Conservation (phyloP, 2,888 invertebrate genomes). For the Unio pictorum region DNA sequence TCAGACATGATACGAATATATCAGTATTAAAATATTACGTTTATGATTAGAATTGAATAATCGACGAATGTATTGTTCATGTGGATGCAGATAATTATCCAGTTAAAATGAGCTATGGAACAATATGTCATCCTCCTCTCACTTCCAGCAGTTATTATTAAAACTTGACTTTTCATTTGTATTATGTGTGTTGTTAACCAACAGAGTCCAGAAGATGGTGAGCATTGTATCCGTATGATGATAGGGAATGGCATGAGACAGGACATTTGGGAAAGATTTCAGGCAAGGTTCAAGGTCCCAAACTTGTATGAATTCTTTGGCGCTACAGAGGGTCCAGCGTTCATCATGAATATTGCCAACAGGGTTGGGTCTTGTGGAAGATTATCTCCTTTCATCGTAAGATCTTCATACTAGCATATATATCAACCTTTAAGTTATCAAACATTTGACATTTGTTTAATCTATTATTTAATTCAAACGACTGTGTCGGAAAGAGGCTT, state of each 20-base stretch:
- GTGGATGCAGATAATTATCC: too few species aligned
- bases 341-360: conserved; percentile 93
- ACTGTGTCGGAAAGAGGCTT: too few species aligned
- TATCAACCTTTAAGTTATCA: not conserved
- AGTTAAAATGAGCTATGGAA: too few species aligned
- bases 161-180: too few species aligned
- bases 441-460: not conserved
- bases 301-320: conserved; percentile 93
- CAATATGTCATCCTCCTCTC: too few species aligned
- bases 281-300: conserved; percentile 86
- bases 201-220: conserved; percentile 64
- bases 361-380: conserved; percentile 69
- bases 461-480: not conserved
- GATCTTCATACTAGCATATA: not conserved
- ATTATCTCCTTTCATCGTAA: conserved; percentile 49
- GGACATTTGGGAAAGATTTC: conserved; percentile 92
- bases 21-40: too few species aligned
- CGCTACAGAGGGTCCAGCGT: conserved; percentile 96
- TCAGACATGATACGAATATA: too few species aligned
- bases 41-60: too few species aligned
- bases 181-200: too few species aligned
- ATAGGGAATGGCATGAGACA: conserved; percentile 94
- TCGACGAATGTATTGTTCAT: too few species aligned
- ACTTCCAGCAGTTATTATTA: too few species aligned
- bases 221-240: conserved; percentile 77